Base-by-base conservation (phyloP, 2,797 vertebrate species). In the Bovichtus diacanthus region DNA sequence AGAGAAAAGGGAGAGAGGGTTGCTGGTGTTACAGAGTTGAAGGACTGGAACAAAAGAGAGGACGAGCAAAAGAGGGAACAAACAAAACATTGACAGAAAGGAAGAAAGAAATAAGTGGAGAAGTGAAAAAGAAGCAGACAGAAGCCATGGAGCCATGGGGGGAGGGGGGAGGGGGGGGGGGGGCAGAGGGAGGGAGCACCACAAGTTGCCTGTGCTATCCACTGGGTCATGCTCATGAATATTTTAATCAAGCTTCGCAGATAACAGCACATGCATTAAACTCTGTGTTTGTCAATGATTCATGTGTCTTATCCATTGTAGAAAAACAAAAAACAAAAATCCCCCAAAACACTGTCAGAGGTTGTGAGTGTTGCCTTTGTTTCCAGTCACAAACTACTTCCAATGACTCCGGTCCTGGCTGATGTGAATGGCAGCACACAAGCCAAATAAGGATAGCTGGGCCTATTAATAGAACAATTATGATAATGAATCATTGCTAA, bases 391-490 rank as follows among this genome's bases (percentile, higher is more conserved):
- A 81, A 76, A 84, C 61, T 68, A 65, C 84, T 89, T 87, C 68
- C 86, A 79, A 90, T 88, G 79, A 84, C 75, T 81, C 41, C 66
- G 86, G 81, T 89, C 90, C 88, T 84, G 71, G 81, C 59, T 83
- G 90, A 93, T 91, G 88, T 76, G 85, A 46, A 92, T 85, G 86
- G 76, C 69, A 77, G 75, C 82, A 63, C 82, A 76, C 78, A 84
- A 80, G 83, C 81, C 6, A 43, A 84, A 74, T 88, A 84, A 91
- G 88, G 92, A 92, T 82, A 90, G 82, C 84, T 15, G 36, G 39
- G 60, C 47, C 88, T 95, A 94, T 91, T 91, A 89, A 92, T 94
- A 93, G 91, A 93, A 90, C 85, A 88, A 89, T 91, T 92, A 91
- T 89, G 81, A 87, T 92, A 93, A 94, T 94, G 88, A 94, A 79